Base-by-base conservation (phyloP, 37 sponge, comb jelly and placozoan genomes). In the Beroe forskalii region DNA sequence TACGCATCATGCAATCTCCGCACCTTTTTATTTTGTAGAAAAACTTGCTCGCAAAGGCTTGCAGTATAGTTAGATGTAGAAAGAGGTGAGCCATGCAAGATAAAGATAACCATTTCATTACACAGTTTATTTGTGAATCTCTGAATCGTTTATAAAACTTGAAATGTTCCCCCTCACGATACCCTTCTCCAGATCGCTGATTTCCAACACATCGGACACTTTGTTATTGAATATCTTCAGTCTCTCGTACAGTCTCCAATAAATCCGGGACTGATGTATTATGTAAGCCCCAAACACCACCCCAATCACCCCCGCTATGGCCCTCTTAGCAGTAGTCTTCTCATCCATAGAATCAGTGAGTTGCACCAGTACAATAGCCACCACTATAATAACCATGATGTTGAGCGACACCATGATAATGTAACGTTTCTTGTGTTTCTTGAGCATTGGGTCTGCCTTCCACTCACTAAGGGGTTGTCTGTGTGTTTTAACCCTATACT, bases 181-280 rank as follows among this genome's bases (percentile, higher is more conserved):
- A 4, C 17, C 72, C 35, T 17, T 9, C 33, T 36, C 72, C 8
- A 2, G 38, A 1, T 69, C 35, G 4, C 32, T 37, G 19, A 14
- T 36, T 0, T 69, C 72, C 27, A 36, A 69, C 17, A 80, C 55
- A 35, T 43, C 48, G 0, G 42, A 2, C 1, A 80, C 86, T 4
- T 41, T 80, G 48, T 80, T 80, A 25, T 80, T 80, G 55, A 38
- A 80, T 28, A 44, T 80, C 86, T 25, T 44, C 35, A 80, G 17
- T 38, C 86, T 80, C 86, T 80, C 86, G 4, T 44, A 80, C 37
- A 80, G 1, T 25, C 86, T 40, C 24, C 28, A 22, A 23, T 44
- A 80, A 1, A 80, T 24, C 40, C 86, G 39, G n/a, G 55, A 41
- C 30, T 42, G 86, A 80, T 44, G 35, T 35, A 44, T 35, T 2